phyloP scores from a whole-genome alignment of 2,888 invertebrate species.

The Harpalus rubripes region DNA sequence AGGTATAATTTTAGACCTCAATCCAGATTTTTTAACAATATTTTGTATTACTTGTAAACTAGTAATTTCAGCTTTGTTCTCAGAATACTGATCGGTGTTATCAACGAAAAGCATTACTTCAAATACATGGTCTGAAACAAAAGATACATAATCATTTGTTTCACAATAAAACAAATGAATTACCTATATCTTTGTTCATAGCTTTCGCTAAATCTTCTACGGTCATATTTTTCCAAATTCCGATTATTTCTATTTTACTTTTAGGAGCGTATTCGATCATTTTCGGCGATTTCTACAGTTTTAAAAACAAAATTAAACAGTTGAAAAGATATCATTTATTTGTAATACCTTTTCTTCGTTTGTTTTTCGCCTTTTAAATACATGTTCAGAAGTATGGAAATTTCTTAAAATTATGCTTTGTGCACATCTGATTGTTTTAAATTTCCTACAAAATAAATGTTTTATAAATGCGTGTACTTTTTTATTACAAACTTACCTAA shows the following conservation, averaged over 20 bases:
- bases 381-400: conserved; percentile 75
- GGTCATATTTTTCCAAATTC: conserved; percentile 91
- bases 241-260: conserved; percentile 79
- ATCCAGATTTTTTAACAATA: conserved; percentile 85
- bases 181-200: conserved; percentile 83
- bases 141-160: not conserved
- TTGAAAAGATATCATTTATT: conserved; percentile 14
- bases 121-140: conserved; percentile 81
- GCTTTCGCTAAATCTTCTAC: conserved; percentile 85
- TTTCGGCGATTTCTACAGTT: conserved; percentile 78
- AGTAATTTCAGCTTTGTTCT: conserved; percentile 81
- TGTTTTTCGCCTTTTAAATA: conserved; percentile 82
- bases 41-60: conserved; percentile 84
- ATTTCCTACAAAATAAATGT: conserved; percentile 32
- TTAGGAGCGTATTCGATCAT: conserved; percentile 83
- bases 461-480: not conserved
- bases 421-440: conserved; percentile 1
- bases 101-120: conserved; percentile 84
- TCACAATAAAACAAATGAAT: not conserved
- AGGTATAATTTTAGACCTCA: conserved; percentile 80
- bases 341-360: conserved; percentile 81
- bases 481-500: conserved; percentile 31
- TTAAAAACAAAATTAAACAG: conserved; percentile 11
- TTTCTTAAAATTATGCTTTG: conserved; percentile 33
- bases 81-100: conserved; percentile 80